A percentile compares a stretch with the other conserved stretches of the same genome.
phyloP scores from a whole-genome alignment of 2,797 vertebrate species.

The Discoglossus pictus region DNA sequence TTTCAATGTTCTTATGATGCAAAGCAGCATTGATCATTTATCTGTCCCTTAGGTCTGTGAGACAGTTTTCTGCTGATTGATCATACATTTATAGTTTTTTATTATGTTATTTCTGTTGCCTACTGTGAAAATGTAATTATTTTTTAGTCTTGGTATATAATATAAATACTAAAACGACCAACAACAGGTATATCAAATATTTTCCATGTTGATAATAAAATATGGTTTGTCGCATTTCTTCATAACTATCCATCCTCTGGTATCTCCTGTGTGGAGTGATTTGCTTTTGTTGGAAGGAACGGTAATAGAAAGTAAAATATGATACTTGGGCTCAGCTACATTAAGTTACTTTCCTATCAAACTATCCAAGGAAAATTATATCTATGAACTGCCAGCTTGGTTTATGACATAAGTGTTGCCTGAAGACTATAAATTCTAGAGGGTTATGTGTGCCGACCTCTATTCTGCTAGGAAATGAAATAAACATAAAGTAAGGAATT shows the following conservation, averaged over 20 bases:
- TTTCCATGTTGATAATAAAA: neutral
- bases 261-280: no score
- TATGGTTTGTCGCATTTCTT: conserved; percentile 1
- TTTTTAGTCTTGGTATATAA: no score
- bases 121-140: no score
- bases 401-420: conserved; percentile 29
- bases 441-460: conserved; percentile 1
- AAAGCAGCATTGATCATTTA: no score
- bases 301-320: conserved; percentile 6
- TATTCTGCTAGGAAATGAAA: no score
- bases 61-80: no score
- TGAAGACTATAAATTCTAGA: conserved; percentile 10
- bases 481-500: no score
- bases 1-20: no score
- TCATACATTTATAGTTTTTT: no score
- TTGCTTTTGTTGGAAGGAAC: conserved; percentile 14
- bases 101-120: no score
- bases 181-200: neutral
- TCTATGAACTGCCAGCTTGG: conserved; percentile 2
- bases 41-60: no score
- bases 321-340: conserved; percentile 7
- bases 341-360: conserved; percentile 10
- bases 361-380: conserved; percentile 32
- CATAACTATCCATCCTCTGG: conserved; percentile 7
- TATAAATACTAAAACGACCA: no score